These are phyloP conservation scores for Etheostoma cragini DNA, from an alignment of 2,113 vertebrate genomes.

Conservation along the genomic window DNA sequence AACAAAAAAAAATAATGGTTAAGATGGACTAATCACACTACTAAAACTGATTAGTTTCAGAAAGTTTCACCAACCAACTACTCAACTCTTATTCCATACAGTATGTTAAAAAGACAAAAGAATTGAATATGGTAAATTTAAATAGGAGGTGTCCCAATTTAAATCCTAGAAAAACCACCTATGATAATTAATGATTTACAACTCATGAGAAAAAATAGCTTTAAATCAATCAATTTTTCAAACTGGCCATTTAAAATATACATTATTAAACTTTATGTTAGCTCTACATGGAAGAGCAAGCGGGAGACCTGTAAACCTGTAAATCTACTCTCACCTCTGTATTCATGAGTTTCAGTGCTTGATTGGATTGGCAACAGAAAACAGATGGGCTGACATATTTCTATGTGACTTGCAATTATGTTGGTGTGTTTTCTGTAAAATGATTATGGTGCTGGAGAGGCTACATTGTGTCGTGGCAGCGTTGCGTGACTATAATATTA, in stretches of 20 bases:
- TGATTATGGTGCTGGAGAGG: background rate
- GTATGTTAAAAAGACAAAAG: background rate
- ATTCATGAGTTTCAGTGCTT: background rate
- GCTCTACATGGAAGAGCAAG: background rate
- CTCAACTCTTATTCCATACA: background rate
- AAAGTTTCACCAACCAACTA: background rate
- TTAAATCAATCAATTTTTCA: background rate
- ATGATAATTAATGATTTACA: background rate
- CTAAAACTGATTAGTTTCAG: too few relatives aligned
- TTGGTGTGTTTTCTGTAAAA: background rate
- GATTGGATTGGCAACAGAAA: background rate
- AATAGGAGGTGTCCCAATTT: background rate
- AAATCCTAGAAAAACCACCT: background rate
- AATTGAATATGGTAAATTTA: background rate
- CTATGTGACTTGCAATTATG: background rate
- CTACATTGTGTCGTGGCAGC: background rate
- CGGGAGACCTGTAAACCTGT: background rate
- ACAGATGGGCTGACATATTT: background rate
- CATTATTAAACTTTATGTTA: background rate
- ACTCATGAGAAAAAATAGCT: background rate
- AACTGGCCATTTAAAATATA: background rate
- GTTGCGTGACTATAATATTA: background rate
- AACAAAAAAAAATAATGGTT: too few relatives aligned
- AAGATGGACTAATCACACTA: too few relatives aligned
- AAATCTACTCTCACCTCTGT: background rate